Percentiles rank a stretch among this genome's conserved stretches.
phyloP scores from a whole-genome alignment of 1,140 invertebrate genomes.

The Leptonema lineaticorne region DNA sequence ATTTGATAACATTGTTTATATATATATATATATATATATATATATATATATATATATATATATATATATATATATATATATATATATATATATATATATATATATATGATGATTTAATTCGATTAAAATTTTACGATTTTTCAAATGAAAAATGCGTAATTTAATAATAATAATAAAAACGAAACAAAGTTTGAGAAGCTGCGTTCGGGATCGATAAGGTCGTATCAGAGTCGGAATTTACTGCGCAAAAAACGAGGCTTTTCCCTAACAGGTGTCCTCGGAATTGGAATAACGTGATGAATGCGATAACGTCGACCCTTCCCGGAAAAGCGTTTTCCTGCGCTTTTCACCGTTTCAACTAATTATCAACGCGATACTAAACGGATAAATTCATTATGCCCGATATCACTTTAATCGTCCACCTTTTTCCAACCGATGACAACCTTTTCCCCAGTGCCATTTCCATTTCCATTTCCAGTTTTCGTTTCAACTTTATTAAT shows the following conservation, averaged over 20 bases:
- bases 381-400: not conserved
- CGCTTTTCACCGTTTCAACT: not conserved
- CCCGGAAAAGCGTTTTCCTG: not conserved
- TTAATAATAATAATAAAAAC: too few species aligned
- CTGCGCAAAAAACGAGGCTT: constrained; percentile 12
- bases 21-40: not conserved
- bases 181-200: not conserved
- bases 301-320: not conserved
- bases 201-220: not conserved
- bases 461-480: too few species aligned
- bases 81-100: too few species aligned
- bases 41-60: not conserved
- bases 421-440: too few species aligned
- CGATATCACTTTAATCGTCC: not conserved
- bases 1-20: not conserved
- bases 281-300: constrained; percentile 4
- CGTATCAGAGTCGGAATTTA: not conserved
- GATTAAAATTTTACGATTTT: too few species aligned
- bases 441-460: too few species aligned
- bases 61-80: too few species aligned
- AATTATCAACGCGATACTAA: constrained; percentile 1
- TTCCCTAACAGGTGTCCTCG: constrained; percentile 18
- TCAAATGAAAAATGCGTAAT: too few species aligned
- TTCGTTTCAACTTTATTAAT: too few species aligned
- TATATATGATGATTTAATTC: too few species aligned